phyloP scores from a whole-genome alignment of 2,113 vertebrate species.

The Oreochromis tanganicae region DNA sequence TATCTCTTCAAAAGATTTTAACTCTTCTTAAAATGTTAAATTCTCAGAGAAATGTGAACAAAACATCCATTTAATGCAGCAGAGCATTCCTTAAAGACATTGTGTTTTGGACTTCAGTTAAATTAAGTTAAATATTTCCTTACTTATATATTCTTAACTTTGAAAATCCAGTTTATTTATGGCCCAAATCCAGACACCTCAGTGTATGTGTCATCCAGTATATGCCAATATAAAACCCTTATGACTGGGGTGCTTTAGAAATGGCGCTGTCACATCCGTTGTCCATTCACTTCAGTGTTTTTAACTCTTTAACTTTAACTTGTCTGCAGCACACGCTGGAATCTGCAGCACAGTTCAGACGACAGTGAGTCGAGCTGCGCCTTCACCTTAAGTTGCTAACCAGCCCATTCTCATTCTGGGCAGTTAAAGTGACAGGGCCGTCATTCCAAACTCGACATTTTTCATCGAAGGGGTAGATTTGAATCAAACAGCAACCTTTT shows the following conservation, averaged over 20 bases:
- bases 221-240: not conserved
- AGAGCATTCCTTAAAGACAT: not conserved
- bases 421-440: not conserved
- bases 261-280: not conserved
- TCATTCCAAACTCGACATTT: not conserved
- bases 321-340: not conserved
- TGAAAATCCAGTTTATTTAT: not conserved
- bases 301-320: not conserved
- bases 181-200: not conserved
- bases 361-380: not conserved
- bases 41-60: not conserved
- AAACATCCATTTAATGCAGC: not conserved
- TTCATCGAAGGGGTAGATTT: not conserved
- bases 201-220: not conserved
- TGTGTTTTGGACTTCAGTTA: not conserved
- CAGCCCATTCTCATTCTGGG: not conserved
- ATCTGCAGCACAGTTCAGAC: not conserved
- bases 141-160: not conserved
- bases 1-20: not conserved
- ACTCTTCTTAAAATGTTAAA: not conserved
- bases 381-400: not conserved
- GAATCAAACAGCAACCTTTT: not conserved
- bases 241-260: not conserved
- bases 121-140: not conserved
- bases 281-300: not conserved